A percentile compares a stretch with the other conserved stretches of the same genome.
Evolutionary conservation across 2,888 invertebrate genomes (phyloP).

Genomic region (Arenicola marina): DNA sequence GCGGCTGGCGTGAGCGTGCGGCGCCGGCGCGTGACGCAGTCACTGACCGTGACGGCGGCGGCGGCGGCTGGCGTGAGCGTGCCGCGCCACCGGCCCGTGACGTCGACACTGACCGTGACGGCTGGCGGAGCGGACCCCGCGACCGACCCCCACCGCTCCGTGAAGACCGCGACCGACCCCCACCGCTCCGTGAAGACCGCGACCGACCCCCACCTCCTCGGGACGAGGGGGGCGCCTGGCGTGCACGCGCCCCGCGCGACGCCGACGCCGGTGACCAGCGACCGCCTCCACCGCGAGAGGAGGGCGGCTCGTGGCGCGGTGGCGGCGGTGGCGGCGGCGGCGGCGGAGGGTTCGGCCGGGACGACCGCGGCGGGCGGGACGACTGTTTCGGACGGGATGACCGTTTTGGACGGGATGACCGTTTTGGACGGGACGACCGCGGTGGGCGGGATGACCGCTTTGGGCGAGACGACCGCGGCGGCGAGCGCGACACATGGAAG

Average conservation of each 20-base stretch:
- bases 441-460: not conserved
- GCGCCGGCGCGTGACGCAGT: not conserved
- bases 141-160: not conserved
- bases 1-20: slow-evolving; percentile 32
- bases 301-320: slow-evolving; percentile 10
- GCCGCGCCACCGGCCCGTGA: slow-evolving; percentile 12
- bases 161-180: not conserved
- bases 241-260: slow-evolving; percentile 3
- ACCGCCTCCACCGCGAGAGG: slow-evolving; percentile 16
- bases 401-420: not conserved
- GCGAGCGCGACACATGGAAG: not conserved
- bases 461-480: not conserved
- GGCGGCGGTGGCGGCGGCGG: slow-evolving; percentile 10
- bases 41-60: slow-evolving; percentile 9
- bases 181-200: not conserved
- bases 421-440: not conserved
- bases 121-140: not conserved
- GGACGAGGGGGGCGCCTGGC: slow-evolving; percentile 14
- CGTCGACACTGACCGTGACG: slow-evolving; percentile 1
- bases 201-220: not conserved
- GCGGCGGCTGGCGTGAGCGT: slow-evolving; percentile 31
- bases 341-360: not conserved
- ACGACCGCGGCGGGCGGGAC: not conserved
- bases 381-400: not conserved
- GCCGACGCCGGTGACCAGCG: slow-evolving; percentile 8